phyloP scores from a whole-genome alignment of 64 coral and sea anemone genomes.

The Actinia tenebrosa region DNA sequence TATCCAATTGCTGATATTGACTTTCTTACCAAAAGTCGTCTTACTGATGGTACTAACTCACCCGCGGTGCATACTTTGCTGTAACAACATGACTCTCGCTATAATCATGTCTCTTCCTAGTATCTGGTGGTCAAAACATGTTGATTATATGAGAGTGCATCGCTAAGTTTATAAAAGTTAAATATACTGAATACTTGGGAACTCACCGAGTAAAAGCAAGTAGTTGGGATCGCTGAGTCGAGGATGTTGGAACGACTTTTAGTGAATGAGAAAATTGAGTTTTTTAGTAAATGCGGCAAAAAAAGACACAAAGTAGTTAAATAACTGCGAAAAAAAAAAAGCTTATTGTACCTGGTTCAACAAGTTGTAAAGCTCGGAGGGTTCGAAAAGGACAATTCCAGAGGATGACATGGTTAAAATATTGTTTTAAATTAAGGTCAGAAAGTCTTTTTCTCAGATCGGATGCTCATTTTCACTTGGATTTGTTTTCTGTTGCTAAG shows the following conservation, averaged over 20 bases:
- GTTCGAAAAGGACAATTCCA: conserved; percentile 63
- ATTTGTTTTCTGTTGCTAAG: conserved; percentile 72
- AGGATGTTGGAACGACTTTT: conserved; percentile 62
- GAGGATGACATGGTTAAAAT: conserved; percentile 44
- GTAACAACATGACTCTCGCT: conserved; percentile 92
- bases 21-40: too few relatives aligned
- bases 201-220: conserved; percentile 70
- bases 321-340: neutral
- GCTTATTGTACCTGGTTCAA: conserved; percentile 66
- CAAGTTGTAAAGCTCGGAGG: conserved; percentile 82
- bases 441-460: neutral
- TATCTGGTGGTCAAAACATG: conserved; percentile 47
- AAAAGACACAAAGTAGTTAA: neutral
- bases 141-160: too few relatives aligned
- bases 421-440: neutral
- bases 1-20: too few relatives aligned
- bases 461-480: neutral
- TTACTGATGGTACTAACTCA: conserved; percentile 18
- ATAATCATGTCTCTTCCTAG: conserved; percentile 79
- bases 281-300: too few relatives aligned
- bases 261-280: neutral
- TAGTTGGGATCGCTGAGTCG: conserved; percentile 89
- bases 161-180: neutral
- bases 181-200: neutral
- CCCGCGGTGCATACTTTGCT: conserved; percentile 91